These are phyloP conservation scores for Littorina saxatilis DNA, from an alignment of 1,140 invertebrate genomes.

Conservation along the genomic window DNA sequence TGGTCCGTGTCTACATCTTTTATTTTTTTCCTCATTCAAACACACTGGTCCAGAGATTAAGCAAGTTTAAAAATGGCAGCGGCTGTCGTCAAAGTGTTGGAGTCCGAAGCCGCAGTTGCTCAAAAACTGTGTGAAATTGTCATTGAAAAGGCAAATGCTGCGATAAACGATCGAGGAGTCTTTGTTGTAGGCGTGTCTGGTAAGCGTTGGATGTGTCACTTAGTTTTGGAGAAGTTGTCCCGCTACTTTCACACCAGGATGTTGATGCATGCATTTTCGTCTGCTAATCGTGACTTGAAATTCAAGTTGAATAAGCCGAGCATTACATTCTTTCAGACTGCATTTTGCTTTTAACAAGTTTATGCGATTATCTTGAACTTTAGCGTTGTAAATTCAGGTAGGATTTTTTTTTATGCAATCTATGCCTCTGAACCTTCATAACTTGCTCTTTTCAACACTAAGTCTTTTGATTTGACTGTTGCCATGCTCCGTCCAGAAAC, in stretches of 20 bases:
- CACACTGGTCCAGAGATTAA: background rate
- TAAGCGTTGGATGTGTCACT: constrained; percentile 59
- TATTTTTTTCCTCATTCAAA: background rate
- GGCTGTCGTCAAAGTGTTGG: constrained; percentile 51
- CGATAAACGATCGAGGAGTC: constrained; percentile 77
- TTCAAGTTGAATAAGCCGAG: too few relatives aligned
- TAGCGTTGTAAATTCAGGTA: too few relatives aligned
- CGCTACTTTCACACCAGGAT: background rate
- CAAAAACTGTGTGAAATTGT: constrained; percentile 77
- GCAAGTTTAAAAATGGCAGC: constrained; percentile 63
- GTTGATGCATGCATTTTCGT: background rate
- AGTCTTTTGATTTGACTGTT: too few relatives aligned
- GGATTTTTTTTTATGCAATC: too few relatives aligned
- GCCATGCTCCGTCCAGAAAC: too few relatives aligned
- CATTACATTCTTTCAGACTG: too few relatives aligned
- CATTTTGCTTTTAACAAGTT: too few relatives aligned
- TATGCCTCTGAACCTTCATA: too few relatives aligned
- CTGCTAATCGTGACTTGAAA: too few relatives aligned
- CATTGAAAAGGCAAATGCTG: constrained; percentile 77
- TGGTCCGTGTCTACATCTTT: background rate
- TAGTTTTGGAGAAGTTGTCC: background rate
- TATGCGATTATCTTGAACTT: too few relatives aligned
- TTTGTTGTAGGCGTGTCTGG: constrained; percentile 86
- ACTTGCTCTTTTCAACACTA: too few relatives aligned
- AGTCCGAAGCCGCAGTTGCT: constrained; percentile 75